Conservation (phyloP, 2,888 invertebrate species). For the Nemurella pictetii region DNA sequence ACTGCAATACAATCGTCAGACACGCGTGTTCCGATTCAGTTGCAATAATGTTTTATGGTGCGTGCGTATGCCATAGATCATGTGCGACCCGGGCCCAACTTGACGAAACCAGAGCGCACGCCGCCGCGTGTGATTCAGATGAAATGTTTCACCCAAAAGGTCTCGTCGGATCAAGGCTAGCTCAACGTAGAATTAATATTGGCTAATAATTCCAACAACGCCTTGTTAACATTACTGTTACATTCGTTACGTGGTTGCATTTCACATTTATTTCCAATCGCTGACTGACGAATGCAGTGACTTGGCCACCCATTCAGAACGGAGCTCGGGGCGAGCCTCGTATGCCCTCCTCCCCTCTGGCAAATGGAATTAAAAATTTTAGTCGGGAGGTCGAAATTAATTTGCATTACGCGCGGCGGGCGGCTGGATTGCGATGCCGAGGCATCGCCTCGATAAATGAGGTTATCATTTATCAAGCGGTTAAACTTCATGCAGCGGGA, state of each 20-base stretch:
- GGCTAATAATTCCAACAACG: not conserved
- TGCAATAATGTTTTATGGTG: too few species aligned
- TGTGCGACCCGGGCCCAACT: not conserved
- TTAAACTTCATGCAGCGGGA: not conserved
- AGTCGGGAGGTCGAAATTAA: not conserved
- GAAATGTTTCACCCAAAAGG: not conserved
- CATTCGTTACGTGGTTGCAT: not conserved
- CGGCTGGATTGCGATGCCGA: not conserved
- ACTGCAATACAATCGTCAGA: not conserved
- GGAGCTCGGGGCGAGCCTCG: not conserved
- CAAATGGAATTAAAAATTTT: not conserved
- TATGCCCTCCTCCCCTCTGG: not conserved
- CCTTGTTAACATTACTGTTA: not conserved
- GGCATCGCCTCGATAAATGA: not conserved
- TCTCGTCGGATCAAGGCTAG: not conserved
- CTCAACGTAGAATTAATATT: not conserved
- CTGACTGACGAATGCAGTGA: not conserved
- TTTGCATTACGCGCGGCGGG: not conserved
- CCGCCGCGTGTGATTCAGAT: not conserved
- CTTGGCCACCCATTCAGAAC: not conserved
- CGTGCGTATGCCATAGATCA: too few species aligned
- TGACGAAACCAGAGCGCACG: not conserved
- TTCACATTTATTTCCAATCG: not conserved
- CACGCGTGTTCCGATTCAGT: not conserved
- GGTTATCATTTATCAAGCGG: not conserved